Percentiles rank a stretch among this genome's conserved stretches.
Evolutionary conservation across 2,888 invertebrate genomes (phyloP).

Genomic region (Dasysyrphus albostriatus): DNA sequence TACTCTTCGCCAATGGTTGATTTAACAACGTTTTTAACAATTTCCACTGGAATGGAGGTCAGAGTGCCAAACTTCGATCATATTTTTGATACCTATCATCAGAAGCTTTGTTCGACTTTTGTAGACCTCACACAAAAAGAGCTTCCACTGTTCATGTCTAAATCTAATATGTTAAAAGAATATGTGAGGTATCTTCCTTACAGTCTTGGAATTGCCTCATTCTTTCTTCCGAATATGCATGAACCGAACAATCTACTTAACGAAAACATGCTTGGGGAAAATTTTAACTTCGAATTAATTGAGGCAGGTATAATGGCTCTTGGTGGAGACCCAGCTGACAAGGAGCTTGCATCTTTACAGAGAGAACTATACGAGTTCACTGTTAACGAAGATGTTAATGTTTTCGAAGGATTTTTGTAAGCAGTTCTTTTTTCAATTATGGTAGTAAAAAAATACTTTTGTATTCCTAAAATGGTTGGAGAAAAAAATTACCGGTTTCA

Average conservation of each 20-base stretch:
- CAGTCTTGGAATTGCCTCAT: slow-evolving; percentile 77
- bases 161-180: slow-evolving; percentile 79
- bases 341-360: slow-evolving; percentile 80
- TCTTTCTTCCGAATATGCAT: slow-evolving; percentile 79
- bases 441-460: no score
- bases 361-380: slow-evolving; percentile 80
- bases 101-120: slow-evolving; percentile 77
- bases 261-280: slow-evolving; percentile 76
- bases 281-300: slow-evolving; percentile 70
- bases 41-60: slow-evolving; percentile 80
- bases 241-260: slow-evolving; percentile 75
- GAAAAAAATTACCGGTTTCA: no score
- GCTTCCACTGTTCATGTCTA: slow-evolving; percentile 80
- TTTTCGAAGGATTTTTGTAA: slow-evolving; percentile 75
- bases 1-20: slow-evolving; percentile 83
- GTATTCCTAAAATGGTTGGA: no score
- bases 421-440: neutral
- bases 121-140: slow-evolving; percentile 50
- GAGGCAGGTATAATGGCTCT: slow-evolving; percentile 67
- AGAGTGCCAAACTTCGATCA: slow-evolving; percentile 79
- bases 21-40: slow-evolving; percentile 79
- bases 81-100: slow-evolving; percentile 80
- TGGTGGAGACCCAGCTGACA: slow-evolving; percentile 81
- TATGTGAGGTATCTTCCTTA: slow-evolving; percentile 80
- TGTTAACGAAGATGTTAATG: slow-evolving; percentile 76